Conservation (phyloP, 1,140 invertebrate species). For the Lutraria rhynchaena region DNA sequence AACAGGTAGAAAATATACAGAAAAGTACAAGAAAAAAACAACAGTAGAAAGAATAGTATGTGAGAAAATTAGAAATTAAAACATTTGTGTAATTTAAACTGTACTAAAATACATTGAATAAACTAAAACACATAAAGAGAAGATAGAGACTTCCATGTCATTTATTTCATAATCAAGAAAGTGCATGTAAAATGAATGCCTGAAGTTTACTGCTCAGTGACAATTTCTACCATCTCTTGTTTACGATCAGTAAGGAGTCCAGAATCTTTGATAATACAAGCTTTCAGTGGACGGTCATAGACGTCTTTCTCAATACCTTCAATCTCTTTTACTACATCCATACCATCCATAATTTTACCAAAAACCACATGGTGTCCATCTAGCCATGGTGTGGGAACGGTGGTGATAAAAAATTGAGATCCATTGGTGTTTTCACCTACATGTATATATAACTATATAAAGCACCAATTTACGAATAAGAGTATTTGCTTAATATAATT, state of each 20-base stretch:
- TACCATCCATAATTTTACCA: constrained; percentile 95
- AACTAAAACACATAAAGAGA: too few relatives aligned
- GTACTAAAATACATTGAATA: too few relatives aligned
- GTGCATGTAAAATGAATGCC: too few relatives aligned
- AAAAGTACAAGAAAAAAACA: too few relatives aligned
- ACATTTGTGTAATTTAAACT: too few relatives aligned
- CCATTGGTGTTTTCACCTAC: constrained; percentile 77
- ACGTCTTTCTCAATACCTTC: constrained; percentile 86
- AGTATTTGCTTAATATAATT: neutral
- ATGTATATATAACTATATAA: neutral
- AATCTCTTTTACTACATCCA: constrained; percentile 83
- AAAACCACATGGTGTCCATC: constrained; percentile 97
- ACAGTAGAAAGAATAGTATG: too few relatives aligned
- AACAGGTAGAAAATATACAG: too few relatives aligned
- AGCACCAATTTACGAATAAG: neutral
- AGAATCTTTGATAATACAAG: constrained; percentile 88
- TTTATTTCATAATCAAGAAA: too few relatives aligned
- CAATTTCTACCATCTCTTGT: neutral
- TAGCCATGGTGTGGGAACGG: constrained; percentile 92
- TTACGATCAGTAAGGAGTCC: constrained; percentile 80
- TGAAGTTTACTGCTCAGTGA: too few relatives aligned
- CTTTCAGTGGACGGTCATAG: constrained; percentile 87
- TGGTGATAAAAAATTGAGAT: constrained; percentile 82
- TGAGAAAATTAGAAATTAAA: too few relatives aligned
- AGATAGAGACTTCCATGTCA: too few relatives aligned